A percentile compares a stretch with the other conserved stretches of the same genome.
Evolutionary conservation across 2,113 vertebrate genomes (phyloP).

Genomic region (Percopsis transmontana): DNA sequence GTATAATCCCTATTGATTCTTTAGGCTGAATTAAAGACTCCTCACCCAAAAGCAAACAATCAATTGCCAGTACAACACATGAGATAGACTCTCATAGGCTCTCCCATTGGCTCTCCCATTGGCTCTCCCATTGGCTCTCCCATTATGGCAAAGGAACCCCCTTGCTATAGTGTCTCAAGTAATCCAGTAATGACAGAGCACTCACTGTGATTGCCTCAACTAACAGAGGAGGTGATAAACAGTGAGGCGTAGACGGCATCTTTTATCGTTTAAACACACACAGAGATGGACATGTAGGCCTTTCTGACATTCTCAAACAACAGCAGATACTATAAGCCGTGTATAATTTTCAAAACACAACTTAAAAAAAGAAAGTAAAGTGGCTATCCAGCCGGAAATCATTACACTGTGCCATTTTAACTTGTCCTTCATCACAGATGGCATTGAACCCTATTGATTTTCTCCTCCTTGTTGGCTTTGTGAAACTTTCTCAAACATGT

Average conservation of each 20-base stretch:
- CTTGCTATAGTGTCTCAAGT: slow-evolving; percentile 20
- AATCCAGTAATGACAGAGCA: slow-evolving; percentile 9
- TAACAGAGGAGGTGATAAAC: not conserved
- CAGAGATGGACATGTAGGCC: not conserved
- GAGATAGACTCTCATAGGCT: not conserved
- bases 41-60: not conserved
- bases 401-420: slow-evolving; percentile 77
- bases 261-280: slow-evolving; percentile 16
- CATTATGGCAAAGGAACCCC: not conserved
- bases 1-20: not conserved
- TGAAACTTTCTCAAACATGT: slow-evolving; percentile 7
- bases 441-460: slow-evolving; percentile 75
- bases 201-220: slow-evolving; percentile 17
- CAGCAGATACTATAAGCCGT: slow-evolving; percentile 5
- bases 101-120: slow-evolving; percentile 8
- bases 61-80: not conserved
- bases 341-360: slow-evolving; percentile 39
- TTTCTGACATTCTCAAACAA: slow-evolving; percentile 11
- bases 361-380: slow-evolving; percentile 66
- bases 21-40: not conserved
- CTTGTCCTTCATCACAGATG: slow-evolving; percentile 65
- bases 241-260: slow-evolving; percentile 20
- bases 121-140: too few species aligned
- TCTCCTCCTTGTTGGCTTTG: slow-evolving; percentile 29
- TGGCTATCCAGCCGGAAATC: slow-evolving; percentile 72